phyloP scores from a whole-genome alignment of 2,797 vertebrate genomes.

The Rhabdomys pumilio region DNA sequence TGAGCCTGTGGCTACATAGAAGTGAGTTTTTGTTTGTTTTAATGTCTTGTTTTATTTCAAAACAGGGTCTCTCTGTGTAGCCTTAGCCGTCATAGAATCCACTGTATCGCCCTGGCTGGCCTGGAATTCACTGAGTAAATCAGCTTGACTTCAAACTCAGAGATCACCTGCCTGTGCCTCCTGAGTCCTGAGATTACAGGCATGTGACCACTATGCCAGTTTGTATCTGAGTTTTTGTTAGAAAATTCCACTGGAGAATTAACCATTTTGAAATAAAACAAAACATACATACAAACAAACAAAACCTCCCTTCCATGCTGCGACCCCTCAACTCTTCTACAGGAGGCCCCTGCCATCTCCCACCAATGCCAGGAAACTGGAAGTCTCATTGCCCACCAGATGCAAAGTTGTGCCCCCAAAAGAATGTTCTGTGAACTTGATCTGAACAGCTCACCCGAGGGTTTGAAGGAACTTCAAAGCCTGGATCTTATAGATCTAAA shows the following conservation, averaged over 20 bases:
- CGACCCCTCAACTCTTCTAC: neutral
- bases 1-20: neutral
- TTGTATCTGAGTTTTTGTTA: neutral
- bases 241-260: neutral
- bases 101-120: too few species aligned
- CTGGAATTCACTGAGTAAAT: neutral
- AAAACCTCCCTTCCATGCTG: neutral
- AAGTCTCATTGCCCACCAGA: neutral
- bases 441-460: neutral
- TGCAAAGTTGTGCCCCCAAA: neutral
- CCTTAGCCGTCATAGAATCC: too few species aligned
- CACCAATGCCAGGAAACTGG: neutral
- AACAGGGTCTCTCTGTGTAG: neutral
- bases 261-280: neutral
- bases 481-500: conserved; percentile 31
- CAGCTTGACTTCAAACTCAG: neutral
- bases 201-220: neutral
- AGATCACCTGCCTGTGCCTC: neutral
- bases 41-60: neutral
- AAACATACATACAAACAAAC: neutral
- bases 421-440: neutral
- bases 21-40: neutral
- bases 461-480: conserved; percentile 18
- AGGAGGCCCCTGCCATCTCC: neutral
- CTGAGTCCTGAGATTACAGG: neutral